A percentile compares a stretch with the other conserved stretches of the same genome.
Conservation (phyloP, 1,140 invertebrate genomes). For the Charaxes varanes region DNA sequence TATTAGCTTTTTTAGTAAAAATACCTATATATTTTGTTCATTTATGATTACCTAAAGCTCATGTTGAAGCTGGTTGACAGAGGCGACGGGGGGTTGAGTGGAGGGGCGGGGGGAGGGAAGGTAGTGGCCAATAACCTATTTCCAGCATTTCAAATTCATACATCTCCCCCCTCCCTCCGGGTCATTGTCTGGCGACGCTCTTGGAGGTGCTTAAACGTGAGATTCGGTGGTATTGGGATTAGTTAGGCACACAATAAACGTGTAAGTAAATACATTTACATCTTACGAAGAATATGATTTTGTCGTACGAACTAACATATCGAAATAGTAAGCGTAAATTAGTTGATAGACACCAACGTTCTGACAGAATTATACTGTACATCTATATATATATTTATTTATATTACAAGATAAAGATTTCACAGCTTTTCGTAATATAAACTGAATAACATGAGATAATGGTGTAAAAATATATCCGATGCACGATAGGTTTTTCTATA, state of each 20-base stretch:
- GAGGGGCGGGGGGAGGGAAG: too few species aligned
- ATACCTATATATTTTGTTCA: too few species aligned
- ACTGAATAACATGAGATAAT: conserved; percentile 37
- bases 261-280: conserved; percentile 43
- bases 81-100: too few species aligned
- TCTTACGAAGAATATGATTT: conserved; percentile 50
- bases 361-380: conserved; percentile 15
- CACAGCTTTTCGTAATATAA: conserved; percentile 9
- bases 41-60: too few species aligned
- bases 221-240: conserved; percentile 9
- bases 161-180: too few species aligned
- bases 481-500: conserved; percentile 28
- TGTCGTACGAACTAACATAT: conserved; percentile 52
- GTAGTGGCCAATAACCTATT: too few species aligned
- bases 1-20: too few species aligned
- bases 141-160: too few species aligned
- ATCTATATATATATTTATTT: conserved; percentile 22
- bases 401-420: conserved; percentile 11
- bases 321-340: conserved; percentile 69
- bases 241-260: conserved; percentile 49
- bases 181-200: too few species aligned
- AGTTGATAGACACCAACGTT: conserved; percentile 40
- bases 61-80: too few species aligned
- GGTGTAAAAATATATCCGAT: conserved; percentile 51
- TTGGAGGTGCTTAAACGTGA: too few species aligned